Percentiles rank a stretch among this genome's conserved stretches.
Conservation (phyloP, 2,797 vertebrate genomes). For the Urocyon cinereoargenteus region DNA sequence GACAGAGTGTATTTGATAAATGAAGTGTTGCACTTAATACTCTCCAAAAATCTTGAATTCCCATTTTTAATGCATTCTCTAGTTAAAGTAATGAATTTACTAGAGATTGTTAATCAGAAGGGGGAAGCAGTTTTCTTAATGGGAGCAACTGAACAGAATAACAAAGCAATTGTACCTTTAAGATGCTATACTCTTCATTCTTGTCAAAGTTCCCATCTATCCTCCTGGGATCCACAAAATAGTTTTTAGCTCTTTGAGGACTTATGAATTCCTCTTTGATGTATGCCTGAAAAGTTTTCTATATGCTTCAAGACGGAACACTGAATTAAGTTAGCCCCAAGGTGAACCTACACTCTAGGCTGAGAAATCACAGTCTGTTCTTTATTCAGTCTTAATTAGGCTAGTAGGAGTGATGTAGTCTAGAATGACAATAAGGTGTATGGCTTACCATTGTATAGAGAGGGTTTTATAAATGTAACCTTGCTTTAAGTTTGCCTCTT, state of each 20-base stretch:
- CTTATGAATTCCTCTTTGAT: not conserved
- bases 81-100: not conserved
- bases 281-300: conserved; percentile 21
- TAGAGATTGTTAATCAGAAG: not conserved
- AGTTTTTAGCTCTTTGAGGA: not conserved
- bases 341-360: not conserved
- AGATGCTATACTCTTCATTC: not conserved
- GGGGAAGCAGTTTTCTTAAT: not conserved
- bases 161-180: not conserved
- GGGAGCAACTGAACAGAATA: not conserved
- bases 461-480: not conserved
- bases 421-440: not conserved
- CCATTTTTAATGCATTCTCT: not conserved
- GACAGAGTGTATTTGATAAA: not conserved
- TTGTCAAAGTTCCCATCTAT: not conserved
- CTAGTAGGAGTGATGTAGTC: not conserved
- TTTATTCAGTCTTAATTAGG: not conserved
- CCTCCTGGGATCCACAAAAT: not conserved
- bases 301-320: not conserved
- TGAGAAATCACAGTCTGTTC: not conserved
- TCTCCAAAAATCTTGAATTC: not conserved
- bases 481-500: not conserved
- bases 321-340: not conserved
- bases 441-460: not conserved
- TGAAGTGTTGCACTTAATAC: not conserved